These are phyloP conservation scores for Trachelus troglodyta DNA, from an alignment of 2,888 invertebrate species.

Conservation along the genomic window DNA sequence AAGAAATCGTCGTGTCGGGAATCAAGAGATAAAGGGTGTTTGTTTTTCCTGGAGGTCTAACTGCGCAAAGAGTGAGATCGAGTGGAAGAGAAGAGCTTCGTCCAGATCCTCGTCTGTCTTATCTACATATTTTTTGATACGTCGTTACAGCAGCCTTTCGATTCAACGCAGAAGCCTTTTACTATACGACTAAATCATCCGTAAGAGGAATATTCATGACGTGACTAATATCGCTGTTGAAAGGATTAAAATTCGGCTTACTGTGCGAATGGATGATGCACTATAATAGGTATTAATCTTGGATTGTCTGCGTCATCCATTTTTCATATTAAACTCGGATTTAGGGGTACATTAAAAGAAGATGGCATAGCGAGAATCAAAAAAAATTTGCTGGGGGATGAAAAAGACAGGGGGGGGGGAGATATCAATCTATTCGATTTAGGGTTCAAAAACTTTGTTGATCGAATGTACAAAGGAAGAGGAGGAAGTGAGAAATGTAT, in stretches of 20 bases:
- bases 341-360: background rate
- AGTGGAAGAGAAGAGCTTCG: background rate
- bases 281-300: slow-evolving; percentile 29
- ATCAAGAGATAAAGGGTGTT: background rate
- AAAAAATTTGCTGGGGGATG: background rate
- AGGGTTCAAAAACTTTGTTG: no score
- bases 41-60: background rate
- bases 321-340: slow-evolving; percentile 12
- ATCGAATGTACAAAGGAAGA: no score
- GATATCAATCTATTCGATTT: no score
- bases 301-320: slow-evolving; percentile 18
- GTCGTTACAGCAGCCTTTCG: background rate
- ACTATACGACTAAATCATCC: background rate
- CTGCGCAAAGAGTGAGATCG: background rate
- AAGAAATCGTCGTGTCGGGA: background rate
- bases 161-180: background rate
- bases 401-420: background rate
- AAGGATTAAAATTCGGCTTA: slow-evolving; percentile 32
- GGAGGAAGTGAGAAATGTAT: no score
- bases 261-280: slow-evolving; percentile 15
- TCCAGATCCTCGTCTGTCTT: background rate
- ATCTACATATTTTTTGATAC: background rate
- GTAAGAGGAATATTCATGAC: slow-evolving; percentile 20
- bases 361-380: background rate
- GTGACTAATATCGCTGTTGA: slow-evolving; percentile 2